Base-by-base conservation (phyloP, 2,797 vertebrate genomes). In the Serranus cabrilla region DNA sequence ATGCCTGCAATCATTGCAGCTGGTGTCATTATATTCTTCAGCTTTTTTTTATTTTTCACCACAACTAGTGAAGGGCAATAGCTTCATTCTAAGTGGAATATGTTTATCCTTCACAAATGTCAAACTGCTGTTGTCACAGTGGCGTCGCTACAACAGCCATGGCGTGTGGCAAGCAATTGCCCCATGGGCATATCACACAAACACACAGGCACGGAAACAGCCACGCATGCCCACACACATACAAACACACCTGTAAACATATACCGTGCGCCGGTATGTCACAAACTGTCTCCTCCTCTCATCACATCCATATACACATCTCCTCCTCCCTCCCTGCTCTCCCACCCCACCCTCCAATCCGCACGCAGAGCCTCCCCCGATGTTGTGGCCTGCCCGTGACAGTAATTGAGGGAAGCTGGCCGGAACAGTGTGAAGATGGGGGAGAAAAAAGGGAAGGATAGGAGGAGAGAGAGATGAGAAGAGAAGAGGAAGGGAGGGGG, bases 391-490 rank as follows among this genome's bases (percentile, higher is more conserved):
- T 88, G 88, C 86, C 87, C 59, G 49, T 93, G 93, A 94, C 91
- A 91, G 93, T 94, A 95, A 95, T 94, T 95, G 94, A 94, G 92
- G 93, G 91, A 95, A 95, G 91, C 93, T 95, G 92, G 92, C 88
- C 87, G 89, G 91, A 94, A 93, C 92, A 92, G 91, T 63, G 90
- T 74, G 85, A 86, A 83, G 87, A 88, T 84, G 81, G 76, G 84
- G 84, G 86, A 80, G 74, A 76, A 34, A 67, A 60, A 78, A 31
- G 57, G 76, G 76, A 59, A 63, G 70, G 71, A 76, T 71, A 39
- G 81, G 72, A 76, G 74, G 83, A 80, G 87, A 59, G 81, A 66
- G 84, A 79, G 87, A 89, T 77, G 82, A 87, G 79, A 79, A 74
- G 83, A 78, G 82, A 79, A 74, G 83, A 78, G 82, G 81, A 83